Base-by-base conservation (phyloP, 2,797 vertebrate species). In the Rhinogobio ventralis region DNA sequence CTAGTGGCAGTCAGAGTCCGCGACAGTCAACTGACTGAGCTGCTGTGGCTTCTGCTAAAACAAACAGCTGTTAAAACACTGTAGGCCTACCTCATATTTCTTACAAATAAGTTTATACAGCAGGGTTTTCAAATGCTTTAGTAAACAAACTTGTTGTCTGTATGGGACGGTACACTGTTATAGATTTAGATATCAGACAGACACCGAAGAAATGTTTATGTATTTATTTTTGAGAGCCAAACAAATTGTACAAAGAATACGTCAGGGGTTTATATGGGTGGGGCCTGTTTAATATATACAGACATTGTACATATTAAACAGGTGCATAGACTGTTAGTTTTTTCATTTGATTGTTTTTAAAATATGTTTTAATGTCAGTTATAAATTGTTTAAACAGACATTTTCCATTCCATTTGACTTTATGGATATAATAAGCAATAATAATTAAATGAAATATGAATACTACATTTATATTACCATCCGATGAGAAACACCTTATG, bases 1-100 rank as follows among this genome's bases (percentile, higher is more conserved):
- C 95, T 95, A 93, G 94, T n/a, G 94, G 92, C 3, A 83, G 81
- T 75, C 45, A 20, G 89, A 60, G 88, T 10, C 67, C 79, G 79
- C 84, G 88, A 71, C 89, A 2, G 74, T 8, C 69, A 57, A 0
- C 0, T 36, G 19, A 45, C 60, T 4, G 39, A 66, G 20, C 60
- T 23, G 57, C 11, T 39, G 46, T 36, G 25, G 30, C 49, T 33
- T 68, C n/a, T 20, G 19, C 28, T 5, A 4, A 79, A 2, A 0
- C 60, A 23, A n/a, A 46, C 25, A 46, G 42, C 45, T 49, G 60
- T 49, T 49, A 23, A 64, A 68, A 53, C 14, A 77, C 8, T 77
- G 36, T 0, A 4, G 36, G 6, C 36, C 8, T 42, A 14, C 19
- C 4, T 75, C 6, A 53, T 69, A 5, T 7, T 28, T 72, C 25